Evolutionary conservation across 2,797 vertebrate genomes (phyloP), one percentile per base, ranked within the genome.

Genomic region (Cossypha dichroa): DNA sequence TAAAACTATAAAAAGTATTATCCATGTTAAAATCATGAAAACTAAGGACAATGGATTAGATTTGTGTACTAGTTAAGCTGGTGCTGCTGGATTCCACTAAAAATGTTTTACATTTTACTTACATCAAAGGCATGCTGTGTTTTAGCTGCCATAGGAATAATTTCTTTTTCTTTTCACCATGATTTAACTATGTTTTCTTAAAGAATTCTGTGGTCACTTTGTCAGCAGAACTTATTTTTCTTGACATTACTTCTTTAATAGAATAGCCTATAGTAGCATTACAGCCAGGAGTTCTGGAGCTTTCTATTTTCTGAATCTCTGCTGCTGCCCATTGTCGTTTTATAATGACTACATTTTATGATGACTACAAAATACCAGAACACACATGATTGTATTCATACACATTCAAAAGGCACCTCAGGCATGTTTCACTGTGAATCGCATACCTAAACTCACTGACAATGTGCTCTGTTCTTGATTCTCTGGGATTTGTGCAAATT

Each of bases 221-320:
- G 67, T 85, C 63, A 93, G 77, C 41, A 91, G 33, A 88, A 85
- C 12, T 79, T 95, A 81, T 29, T 91, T 92, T 82, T 77, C 86
- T 95, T 91, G 51, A 91, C 60, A 80, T 67, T 51, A 76, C n/a
- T 67, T 51, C 17, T 73, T 86, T 59, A 85, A 52, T 6, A 81
- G 76, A 92, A 67, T 15, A 79, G 48, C n/a, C 48, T 69, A 29
- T 31, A 86, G 55, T 29, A 73, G 46, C 68, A 86, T 73, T 0
- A 0, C 26, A 73, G 63, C 16, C 56, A 63, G 25, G 16, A 95
- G 23, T 70, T 69, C 55, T n/a, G 28, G 9, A 88, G 52, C 15
- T 77, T 88, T 67, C 48, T 29, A 7, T 80, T 91, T 76, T 60
- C 62, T 41, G 19, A 81, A 38, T n/a, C 38, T 78, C 74, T 79